phyloP scores from a whole-genome alignment of 2,113 vertebrate species.

The Muscicapa adusta region DNA sequence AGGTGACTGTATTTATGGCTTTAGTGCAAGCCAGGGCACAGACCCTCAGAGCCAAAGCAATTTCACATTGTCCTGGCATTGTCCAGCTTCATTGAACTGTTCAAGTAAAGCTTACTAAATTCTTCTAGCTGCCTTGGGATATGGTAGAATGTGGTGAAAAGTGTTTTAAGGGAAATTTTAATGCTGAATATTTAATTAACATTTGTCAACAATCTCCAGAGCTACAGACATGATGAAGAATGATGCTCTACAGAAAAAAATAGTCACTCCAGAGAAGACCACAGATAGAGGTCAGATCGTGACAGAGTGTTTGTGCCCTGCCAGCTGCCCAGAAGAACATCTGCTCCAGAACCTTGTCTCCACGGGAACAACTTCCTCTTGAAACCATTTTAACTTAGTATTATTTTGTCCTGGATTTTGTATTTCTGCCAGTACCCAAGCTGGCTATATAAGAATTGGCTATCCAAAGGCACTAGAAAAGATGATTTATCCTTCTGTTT shows the following conservation, averaged over 20 bases:
- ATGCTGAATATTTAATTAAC: background rate
- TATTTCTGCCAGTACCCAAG: background rate
- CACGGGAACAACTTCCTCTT: background rate
- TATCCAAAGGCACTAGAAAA: background rate
- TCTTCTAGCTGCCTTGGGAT: background rate
- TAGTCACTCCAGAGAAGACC: background rate
- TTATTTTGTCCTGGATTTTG: background rate
- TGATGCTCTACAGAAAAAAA: background rate
- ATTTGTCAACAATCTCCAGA: background rate
- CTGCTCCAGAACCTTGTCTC: background rate
- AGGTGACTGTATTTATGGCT: background rate
- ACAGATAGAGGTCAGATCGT: fast-evolving
- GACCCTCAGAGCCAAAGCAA: background rate
- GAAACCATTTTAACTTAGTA: background rate
- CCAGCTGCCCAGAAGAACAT: background rate
- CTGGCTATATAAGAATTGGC: background rate
- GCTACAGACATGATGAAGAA: background rate
- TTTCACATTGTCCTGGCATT: background rate
- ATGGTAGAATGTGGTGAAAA: background rate
- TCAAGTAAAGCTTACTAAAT: background rate
- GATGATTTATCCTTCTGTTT: background rate
- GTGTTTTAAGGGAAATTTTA: background rate
- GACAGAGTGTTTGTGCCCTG: background rate
- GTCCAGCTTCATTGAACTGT: background rate
- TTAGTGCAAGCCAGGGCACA: background rate